A percentile compares a stretch with the other conserved stretches of the same genome.
Evolutionary conservation across 2,113 vertebrate genomes (phyloP).

Genomic region (Ramphastos sulfuratus): DNA sequence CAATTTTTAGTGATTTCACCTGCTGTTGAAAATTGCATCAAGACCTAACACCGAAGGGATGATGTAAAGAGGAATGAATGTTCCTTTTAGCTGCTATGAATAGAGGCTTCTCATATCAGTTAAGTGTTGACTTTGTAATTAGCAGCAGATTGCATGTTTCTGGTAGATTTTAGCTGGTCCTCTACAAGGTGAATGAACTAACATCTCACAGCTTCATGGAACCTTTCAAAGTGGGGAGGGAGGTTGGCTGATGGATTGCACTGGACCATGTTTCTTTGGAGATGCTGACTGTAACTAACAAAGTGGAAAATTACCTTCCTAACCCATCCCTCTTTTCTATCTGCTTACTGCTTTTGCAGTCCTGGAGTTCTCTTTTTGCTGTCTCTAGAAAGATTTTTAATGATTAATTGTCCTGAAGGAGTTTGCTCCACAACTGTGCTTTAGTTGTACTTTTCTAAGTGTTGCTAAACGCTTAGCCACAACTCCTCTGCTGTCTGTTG

Average conservation of each 20-base stretch:
- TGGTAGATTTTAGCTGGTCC: background rate
- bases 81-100: slow-evolving; percentile 44
- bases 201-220: background rate
- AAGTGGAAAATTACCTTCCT: background rate
- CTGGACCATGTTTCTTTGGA: background rate
- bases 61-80: slow-evolving; percentile 54
- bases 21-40: slow-evolving; percentile 33
- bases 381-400: background rate
- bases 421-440: background rate
- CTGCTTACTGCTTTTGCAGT: background rate
- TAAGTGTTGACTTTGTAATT: slow-evolving; percentile 27
- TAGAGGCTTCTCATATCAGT: slow-evolving; percentile 37
- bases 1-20: slow-evolving; percentile 18
- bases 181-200: background rate
- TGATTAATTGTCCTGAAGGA: background rate
- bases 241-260: background rate
- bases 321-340: background rate
- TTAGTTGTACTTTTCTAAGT: background rate
- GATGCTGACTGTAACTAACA: background rate
- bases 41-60: background rate
- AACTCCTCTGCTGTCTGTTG: background rate
- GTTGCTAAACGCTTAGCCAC: background rate
- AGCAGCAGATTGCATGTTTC: background rate
- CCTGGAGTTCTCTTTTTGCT: background rate
- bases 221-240: background rate